Evolutionary conservation across 2,113 vertebrate species (phyloP).

Genomic region (Acrocephalus kingi): DNA sequence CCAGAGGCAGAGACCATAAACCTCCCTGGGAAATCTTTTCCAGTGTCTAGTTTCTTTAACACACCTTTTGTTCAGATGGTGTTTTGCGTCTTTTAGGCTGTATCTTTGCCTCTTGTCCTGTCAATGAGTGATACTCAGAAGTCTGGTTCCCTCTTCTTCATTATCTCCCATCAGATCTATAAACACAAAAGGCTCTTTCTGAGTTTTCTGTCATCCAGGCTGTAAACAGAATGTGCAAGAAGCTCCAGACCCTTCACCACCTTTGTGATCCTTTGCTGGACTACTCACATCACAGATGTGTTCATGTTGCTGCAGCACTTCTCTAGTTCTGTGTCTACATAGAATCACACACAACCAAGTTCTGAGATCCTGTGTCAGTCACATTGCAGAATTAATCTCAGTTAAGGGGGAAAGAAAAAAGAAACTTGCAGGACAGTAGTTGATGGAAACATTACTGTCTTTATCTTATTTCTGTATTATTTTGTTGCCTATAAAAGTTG

Average conservation of each 20-base stretch:
- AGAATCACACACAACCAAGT: neutral
- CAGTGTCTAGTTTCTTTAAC: neutral
- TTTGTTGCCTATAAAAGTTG: neutral
- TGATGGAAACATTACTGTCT: neutral
- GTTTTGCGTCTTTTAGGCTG: neutral
- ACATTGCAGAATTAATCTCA: neutral
- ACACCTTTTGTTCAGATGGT: neutral
- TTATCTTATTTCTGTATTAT: neutral
- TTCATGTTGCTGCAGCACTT: neutral
- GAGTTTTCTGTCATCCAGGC: neutral
- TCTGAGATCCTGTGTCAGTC: neutral
- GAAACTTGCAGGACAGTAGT: neutral
- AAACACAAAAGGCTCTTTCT: neutral
- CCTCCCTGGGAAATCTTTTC: neutral
- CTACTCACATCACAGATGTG: neutral
- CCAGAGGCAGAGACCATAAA: neutral
- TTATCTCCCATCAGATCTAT: neutral
- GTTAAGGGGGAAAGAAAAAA: neutral
- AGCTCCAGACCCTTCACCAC: neutral
- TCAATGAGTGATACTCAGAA: neutral
- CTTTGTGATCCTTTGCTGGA: neutral
- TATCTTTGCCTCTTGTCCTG: neutral
- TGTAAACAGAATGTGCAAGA: neutral
- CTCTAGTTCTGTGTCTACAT: neutral
- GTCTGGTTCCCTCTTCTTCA: neutral